A percentile compares a stretch with the other conserved stretches of the same genome.
phyloP scores from a whole-genome alignment of 2,113 vertebrate species.

The Panthera leo region DNA sequence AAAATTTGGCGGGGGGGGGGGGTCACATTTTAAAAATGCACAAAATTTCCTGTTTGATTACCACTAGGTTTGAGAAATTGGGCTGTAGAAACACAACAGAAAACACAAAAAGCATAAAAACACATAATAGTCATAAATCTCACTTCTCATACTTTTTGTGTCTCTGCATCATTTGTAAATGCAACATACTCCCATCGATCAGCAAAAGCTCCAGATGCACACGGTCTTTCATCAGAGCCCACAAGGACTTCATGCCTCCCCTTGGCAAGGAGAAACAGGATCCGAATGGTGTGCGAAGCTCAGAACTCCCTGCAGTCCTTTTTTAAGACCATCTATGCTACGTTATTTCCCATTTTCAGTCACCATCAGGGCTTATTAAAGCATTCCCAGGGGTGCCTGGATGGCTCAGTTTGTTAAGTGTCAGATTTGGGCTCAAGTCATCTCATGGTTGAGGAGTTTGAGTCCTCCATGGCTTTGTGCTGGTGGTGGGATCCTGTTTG shows the following conservation, averaged over 20 bases:
- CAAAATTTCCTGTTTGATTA: not conserved
- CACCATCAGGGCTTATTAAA: not conserved
- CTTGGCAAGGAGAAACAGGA: not conserved
- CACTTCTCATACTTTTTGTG: not conserved
- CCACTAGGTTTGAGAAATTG: not conserved
- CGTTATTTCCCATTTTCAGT: not conserved
- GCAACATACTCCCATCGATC: not conserved
- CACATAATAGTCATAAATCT: not conserved
- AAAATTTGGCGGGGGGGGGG: too few species aligned
- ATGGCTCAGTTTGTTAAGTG: too few species aligned
- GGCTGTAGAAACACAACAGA: not conserved
- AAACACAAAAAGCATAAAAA: not conserved
- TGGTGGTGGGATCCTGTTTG: too few species aligned
- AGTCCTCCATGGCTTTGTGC: too few species aligned
- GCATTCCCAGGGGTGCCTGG: too few species aligned
- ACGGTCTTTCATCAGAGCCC: not conserved
- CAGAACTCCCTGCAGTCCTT: not conserved
- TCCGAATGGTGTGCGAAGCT: rapidly evolving
- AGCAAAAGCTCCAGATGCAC: not conserved
- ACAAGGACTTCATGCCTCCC: not conserved
- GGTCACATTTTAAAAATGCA: not conserved
- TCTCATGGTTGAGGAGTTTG: too few species aligned
- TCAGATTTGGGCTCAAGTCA: too few species aligned
- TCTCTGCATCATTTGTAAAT: not conserved
- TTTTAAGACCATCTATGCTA: not conserved